Conservation (phyloP, 1,140 invertebrate genomes). For the Bradysia coprophila region DNA sequence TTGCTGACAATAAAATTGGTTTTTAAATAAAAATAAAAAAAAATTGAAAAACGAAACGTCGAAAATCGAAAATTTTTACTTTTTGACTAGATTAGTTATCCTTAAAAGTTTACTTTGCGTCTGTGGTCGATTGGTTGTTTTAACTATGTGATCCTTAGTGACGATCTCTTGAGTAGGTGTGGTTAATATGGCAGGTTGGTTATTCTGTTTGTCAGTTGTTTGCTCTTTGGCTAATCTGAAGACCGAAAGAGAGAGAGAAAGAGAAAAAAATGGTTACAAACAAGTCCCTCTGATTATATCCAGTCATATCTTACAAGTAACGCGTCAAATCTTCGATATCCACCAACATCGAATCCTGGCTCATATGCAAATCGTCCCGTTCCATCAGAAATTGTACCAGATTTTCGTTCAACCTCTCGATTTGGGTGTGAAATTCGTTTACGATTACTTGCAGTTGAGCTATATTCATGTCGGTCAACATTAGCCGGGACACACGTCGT, state of each 20-base stretch:
- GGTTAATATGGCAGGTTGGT: not conserved
- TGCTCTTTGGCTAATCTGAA: not conserved
- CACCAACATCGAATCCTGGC: slow-evolving; percentile 91
- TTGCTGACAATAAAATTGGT: too few species aligned
- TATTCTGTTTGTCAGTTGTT: not conserved
- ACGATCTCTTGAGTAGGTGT: not conserved
- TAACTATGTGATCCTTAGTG: not conserved
- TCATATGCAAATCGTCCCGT: slow-evolving; percentile 88
- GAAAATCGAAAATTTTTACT: too few species aligned
- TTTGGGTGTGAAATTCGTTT: slow-evolving; percentile 84
- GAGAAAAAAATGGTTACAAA: not conserved
- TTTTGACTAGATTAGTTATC: not conserved
- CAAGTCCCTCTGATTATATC: not conserved
- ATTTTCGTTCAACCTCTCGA: slow-evolving; percentile 77
- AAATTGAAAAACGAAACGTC: too few species aligned
- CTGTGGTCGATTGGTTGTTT: not conserved
- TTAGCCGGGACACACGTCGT: slow-evolving; percentile 57
- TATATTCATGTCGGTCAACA: slow-evolving; percentile 82
- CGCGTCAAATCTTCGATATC: slow-evolving; percentile 90
- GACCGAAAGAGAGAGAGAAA: not conserved
- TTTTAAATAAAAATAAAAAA: too few species aligned
- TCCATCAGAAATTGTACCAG: slow-evolving; percentile 73
- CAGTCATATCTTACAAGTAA: slow-evolving; percentile 51
- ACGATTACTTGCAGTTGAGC: slow-evolving; percentile 85
- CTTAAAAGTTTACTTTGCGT: not conserved